Percentiles rank a stretch among this genome's conserved stretches.
Conservation (phyloP, 2,797 vertebrate genomes). For the Hydrocynus forskahlii region DNA sequence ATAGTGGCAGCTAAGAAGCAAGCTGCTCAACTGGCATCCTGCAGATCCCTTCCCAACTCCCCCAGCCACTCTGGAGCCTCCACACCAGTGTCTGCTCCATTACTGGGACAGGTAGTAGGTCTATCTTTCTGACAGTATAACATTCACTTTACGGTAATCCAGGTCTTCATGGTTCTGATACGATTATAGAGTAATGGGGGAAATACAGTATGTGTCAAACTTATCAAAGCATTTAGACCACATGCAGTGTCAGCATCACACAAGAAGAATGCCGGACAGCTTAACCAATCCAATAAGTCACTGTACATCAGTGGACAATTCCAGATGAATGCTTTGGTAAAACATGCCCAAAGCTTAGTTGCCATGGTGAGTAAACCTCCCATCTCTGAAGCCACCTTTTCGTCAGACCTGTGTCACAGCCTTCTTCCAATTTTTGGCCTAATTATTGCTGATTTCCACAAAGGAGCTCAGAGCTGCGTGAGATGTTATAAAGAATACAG, state of each 20-base stretch:
- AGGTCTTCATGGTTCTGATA: neutral
- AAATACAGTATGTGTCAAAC: too few relatives aligned
- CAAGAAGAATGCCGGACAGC: neutral
- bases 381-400: neutral
- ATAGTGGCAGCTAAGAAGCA: constrained; percentile 88
- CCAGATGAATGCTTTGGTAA: neutral
- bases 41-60: constrained; percentile 94
- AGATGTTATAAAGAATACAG: neutral
- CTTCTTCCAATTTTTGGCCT: neutral
- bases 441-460: neutral
- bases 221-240: too few relatives aligned
- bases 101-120: constrained; percentile 79
- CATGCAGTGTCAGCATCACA: too few relatives aligned
- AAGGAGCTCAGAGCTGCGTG: neutral
- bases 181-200: neutral
- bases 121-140: neutral
- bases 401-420: neutral
- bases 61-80: constrained; percentile 92
- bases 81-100: constrained; percentile 82
- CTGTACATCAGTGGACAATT: neutral
- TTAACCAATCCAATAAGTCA: neutral
- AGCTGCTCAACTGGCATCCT: constrained; percentile 87
- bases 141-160: neutral
- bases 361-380: neutral
- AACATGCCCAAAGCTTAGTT: neutral